Conservation (phyloP, 2,113 vertebrate species). For the Charadrius vociferus region DNA sequence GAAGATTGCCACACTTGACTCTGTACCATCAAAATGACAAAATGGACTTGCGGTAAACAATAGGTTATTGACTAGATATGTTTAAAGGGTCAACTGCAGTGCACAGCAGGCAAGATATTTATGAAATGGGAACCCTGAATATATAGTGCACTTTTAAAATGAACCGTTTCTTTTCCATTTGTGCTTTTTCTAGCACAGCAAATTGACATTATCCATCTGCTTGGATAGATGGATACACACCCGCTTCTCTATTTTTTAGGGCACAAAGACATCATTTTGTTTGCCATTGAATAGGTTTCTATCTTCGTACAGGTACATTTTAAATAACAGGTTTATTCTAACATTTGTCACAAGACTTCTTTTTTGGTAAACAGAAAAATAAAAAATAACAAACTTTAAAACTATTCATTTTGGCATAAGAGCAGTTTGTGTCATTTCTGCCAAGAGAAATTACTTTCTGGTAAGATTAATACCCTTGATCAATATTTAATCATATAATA, state of each 20-base stretch:
- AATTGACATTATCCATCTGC: constrained; percentile 54
- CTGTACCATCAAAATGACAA: constrained; percentile 69
- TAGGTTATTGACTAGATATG: constrained; percentile 57
- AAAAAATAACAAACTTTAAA: constrained; percentile 16
- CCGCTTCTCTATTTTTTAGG: constrained; percentile 32
- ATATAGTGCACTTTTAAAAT: constrained; percentile 51
- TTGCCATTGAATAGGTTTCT: constrained; percentile 4
- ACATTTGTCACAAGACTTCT: neutral
- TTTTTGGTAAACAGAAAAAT: constrained; percentile 31
- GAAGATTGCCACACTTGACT: constrained; percentile 64
- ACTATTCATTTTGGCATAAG: constrained; percentile 1
- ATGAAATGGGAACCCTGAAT: constrained; percentile 67
- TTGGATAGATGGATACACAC: neutral
- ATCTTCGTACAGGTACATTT: neutral
- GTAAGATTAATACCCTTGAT: constrained; percentile 32
- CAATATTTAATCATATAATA: constrained; percentile 58
- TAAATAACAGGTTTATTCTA: constrained; percentile 27
- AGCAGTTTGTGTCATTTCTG: constrained; percentile 25
- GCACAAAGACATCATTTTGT: constrained; percentile 12
- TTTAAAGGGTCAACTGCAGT: constrained; percentile 69
- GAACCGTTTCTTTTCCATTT: constrained; percentile 53
- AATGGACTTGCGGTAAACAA: constrained; percentile 60
- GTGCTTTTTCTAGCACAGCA: constrained; percentile 46
- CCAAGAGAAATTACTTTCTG: constrained; percentile 13
- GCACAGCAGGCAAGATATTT: constrained; percentile 71